These are phyloP conservation scores for Drosophila anceps DNA, from an alignment of 2,888 invertebrate genomes.

Conservation along the genomic window DNA sequence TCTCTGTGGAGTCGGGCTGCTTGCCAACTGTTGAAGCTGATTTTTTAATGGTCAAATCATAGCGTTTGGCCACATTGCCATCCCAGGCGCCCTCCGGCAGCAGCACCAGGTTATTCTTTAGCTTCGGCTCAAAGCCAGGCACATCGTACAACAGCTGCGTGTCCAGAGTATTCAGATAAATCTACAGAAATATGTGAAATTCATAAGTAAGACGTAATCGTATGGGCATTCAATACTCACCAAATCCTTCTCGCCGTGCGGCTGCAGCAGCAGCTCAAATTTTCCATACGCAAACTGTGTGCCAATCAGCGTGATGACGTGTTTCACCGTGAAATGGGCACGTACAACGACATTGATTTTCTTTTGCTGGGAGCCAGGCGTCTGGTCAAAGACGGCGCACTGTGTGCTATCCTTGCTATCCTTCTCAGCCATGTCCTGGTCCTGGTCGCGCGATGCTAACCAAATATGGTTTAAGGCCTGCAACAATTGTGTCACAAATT, in stretches of 20 bases:
- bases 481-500: conserved; percentile 4
- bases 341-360: conserved; percentile 84
- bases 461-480: conserved; percentile 41
- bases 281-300: conserved; percentile 83
- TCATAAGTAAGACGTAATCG: neutral
- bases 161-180: conserved; percentile 81
- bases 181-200: conserved; percentile 48
- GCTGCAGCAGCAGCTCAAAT: conserved; percentile 83
- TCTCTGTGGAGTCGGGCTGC: conserved; percentile 13
- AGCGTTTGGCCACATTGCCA: conserved; percentile 79
- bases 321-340: conserved; percentile 81
- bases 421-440: conserved; percentile 47
- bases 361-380: conserved; percentile 83
- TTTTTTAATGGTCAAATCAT: conserved; percentile 71
- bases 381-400: conserved; percentile 84
- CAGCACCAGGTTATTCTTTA: conserved; percentile 81
- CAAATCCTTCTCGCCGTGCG: conserved; percentile 75
- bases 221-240: conserved; percentile 49
- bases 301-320: conserved; percentile 81
- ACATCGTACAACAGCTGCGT: conserved; percentile 75
- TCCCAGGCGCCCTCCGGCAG: conserved; percentile 82
- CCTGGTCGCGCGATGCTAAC: conserved; percentile 18
- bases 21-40: conserved; percentile 36
- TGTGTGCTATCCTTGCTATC: conserved; percentile 71
- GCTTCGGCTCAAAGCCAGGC: conserved; percentile 77